These are phyloP conservation scores for Silurus meridionalis DNA, from an alignment of 2,113 vertebrate species.

Conservation along the genomic window DNA sequence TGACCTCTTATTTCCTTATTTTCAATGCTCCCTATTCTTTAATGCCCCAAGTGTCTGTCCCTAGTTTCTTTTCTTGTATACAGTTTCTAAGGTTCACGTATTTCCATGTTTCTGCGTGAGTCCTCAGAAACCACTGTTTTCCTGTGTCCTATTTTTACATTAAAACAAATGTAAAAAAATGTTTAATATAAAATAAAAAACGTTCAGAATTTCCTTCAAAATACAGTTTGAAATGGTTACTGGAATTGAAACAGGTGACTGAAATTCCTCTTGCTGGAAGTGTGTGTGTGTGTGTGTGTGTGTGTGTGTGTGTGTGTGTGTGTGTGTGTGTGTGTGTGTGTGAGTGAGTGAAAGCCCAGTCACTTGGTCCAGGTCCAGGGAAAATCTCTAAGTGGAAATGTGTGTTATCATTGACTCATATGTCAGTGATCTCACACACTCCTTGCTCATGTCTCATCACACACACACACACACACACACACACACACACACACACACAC, in stretches of 20 bases:
- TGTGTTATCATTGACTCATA: slow-evolving; percentile 60
- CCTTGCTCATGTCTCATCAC: slow-evolving; percentile 12
- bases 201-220: too few species aligned
- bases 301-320: background rate
- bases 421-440: slow-evolving; percentile 37
- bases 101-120: too few species aligned
- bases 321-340: slow-evolving; percentile 48
- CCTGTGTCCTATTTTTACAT: too few species aligned
- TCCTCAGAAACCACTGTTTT: too few species aligned
- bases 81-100: background rate
- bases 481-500: background rate
- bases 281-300: slow-evolving; percentile 3
- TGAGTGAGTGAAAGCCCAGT: slow-evolving; percentile 33
- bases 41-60: background rate
- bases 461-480: slow-evolving; percentile 33
- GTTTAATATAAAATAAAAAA: too few species aligned
- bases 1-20: background rate
- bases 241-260: background rate
- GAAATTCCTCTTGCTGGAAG: background rate
- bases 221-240: too few species aligned
- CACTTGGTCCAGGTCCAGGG: background rate
- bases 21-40: background rate
- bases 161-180: too few species aligned
- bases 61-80: background rate
- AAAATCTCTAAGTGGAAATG: slow-evolving; percentile 15